Evolutionary conservation across 2,113 vertebrate genomes (phyloP).

Genomic region (Oryzias melastigma): DNA sequence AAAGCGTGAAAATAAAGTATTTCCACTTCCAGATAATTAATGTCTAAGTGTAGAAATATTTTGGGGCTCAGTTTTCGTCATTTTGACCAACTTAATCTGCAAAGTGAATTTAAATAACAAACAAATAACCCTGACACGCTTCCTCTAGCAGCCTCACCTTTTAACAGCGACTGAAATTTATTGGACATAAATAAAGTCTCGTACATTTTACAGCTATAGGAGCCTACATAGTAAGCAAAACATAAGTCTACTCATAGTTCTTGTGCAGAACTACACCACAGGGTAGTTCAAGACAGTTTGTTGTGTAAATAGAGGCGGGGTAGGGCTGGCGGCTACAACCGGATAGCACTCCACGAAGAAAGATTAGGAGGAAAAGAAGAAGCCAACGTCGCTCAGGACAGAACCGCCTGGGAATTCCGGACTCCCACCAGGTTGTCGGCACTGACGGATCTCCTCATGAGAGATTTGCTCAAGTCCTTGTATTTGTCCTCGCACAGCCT

Average conservation of each 20-base stretch:
- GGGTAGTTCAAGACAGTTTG: slow-evolving; percentile 49
- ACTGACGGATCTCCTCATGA: slow-evolving; percentile 89
- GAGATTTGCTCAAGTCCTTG: slow-evolving; percentile 89
- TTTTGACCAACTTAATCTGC: neutral
- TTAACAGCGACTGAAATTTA: slow-evolving; percentile 76
- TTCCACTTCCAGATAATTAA: no score
- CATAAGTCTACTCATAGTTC: slow-evolving; percentile 53
- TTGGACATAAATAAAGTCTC: slow-evolving; percentile 84
- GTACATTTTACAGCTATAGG: slow-evolving; percentile 87
- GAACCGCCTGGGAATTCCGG: slow-evolving; percentile 88
- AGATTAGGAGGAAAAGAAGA: neutral
- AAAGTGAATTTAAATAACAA: neutral
- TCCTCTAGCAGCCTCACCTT: slow-evolving; percentile 63
- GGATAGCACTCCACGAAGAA: slow-evolving; percentile 5
- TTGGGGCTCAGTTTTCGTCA: no score
- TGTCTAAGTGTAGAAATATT: no score
- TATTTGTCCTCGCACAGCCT: slow-evolving; percentile 96
- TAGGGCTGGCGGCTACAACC: slow-evolving; percentile 4
- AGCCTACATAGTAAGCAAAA: slow-evolving; percentile 96
- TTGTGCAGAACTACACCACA: slow-evolving; percentile 64
- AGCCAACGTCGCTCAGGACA: slow-evolving; percentile 77
- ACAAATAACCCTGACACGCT: slow-evolving; percentile 30
- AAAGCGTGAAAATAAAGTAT: no score
- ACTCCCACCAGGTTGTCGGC: slow-evolving; percentile 92
- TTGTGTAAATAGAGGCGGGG: neutral